Evolutionary conservation across 2,113 vertebrate genomes (phyloP), one percentile per base, ranked within the genome.

Genomic region (Poecile atricapillus): DNA sequence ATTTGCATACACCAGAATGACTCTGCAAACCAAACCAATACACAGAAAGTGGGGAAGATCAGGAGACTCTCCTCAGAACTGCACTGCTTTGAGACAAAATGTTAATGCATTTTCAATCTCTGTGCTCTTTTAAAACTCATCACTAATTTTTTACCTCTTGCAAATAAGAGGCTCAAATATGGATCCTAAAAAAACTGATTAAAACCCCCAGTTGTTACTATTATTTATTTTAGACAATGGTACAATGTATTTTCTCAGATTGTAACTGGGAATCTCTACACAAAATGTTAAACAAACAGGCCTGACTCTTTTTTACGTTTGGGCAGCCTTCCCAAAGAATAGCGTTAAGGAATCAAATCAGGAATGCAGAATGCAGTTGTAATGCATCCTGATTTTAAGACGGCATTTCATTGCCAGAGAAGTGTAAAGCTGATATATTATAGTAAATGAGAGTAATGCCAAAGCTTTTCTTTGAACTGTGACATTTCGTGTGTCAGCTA

Each of bases 401-500:
- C 7, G 33, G 15, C 59, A 68, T 85, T 95, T 96, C 35, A 77
- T 58, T 91, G 81, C 87, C 84, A 84, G 63, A 69, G 31, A 87
- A 81, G 58, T 35, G 62, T 79, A 85, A 94, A 91, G 58, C 27
- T 79, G 50, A 11, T 83, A 73, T 33, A 41, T 89, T 83, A 77
- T 65, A 95, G 93, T 95, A 95, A 94, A 93, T 85, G 62, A 95
- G 87, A 95, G 75, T 70, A 70, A 47, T 46, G 59, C 74, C 91
- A 94, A 65, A 94, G 78, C 37, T 93, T 69, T 95, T 91, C 81
- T 91, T 91, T 81, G 80, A 94, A 92, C 88, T 75, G 56, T 75
- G 86, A 83, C 81, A 93, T 95, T 94, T 94, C n/a, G 11, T 82
- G 83, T 92, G 91, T 84, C 81, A 96, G 49, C 60, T 89, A 92